Evolutionary conservation across 2,797 vertebrate genomes (phyloP).

Genomic region (Luscinia luscinia): DNA sequence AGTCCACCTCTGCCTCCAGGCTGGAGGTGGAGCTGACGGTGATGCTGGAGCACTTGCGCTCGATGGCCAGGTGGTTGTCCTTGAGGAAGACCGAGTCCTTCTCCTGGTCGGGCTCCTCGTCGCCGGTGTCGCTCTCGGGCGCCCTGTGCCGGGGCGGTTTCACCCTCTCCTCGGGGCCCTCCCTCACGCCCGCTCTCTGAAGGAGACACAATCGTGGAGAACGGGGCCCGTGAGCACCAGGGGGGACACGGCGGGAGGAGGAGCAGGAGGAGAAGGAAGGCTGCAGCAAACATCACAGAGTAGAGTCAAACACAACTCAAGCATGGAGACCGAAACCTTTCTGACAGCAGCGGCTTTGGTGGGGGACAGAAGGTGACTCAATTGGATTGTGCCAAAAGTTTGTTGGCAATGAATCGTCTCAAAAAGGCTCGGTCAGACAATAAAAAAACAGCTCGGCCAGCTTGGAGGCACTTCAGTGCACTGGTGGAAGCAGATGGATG

Average conservation of each 20-base stretch:
- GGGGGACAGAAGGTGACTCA: not conserved
- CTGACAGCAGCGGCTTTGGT: conserved; percentile 43
- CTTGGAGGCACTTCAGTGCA: conserved; percentile 14
- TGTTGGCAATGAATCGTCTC: not conserved
- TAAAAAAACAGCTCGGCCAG: conserved; percentile 11
- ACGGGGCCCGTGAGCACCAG: conserved; percentile 17
- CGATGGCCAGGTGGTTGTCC: conserved; percentile 94
- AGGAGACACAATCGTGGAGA: conserved; percentile 73
- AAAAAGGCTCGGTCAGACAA: conserved; percentile 16
- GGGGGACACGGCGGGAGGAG: not conserved
- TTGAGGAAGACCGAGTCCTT: conserved; percentile 86
- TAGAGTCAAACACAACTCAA: conserved; percentile 65
- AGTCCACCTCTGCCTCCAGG: conserved; percentile 96
- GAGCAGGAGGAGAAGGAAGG: not conserved
- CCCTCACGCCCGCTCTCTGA: conserved; percentile 81
- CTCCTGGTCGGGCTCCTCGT: conserved; percentile 91
- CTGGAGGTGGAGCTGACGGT: conserved; percentile 97
- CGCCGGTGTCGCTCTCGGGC: conserved; percentile 83
- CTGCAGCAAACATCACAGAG: conserved; percentile 58
- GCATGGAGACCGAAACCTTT: conserved; percentile 52
- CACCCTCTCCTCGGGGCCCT: conserved; percentile 80
- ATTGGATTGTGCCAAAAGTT: not conserved
- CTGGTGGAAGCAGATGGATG: conserved; percentile 56
- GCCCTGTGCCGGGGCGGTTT: conserved; percentile 78
- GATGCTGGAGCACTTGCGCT: conserved; percentile 97